Evolutionary conservation across 2,888 invertebrate genomes (phyloP).

Genomic region (Sphecodes monilicornis): DNA sequence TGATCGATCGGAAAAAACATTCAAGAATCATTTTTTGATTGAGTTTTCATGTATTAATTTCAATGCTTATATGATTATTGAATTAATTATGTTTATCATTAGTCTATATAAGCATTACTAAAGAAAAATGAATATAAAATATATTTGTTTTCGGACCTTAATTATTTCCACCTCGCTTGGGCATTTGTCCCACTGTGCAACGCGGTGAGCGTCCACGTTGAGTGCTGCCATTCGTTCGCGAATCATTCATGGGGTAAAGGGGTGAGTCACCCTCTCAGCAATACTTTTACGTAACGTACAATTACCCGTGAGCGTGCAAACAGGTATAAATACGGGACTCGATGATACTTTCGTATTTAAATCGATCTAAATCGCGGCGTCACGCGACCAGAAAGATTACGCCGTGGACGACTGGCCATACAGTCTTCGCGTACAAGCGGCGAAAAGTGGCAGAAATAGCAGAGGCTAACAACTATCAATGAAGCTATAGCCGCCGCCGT

Average conservation of each 20-base stretch:
- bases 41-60: too few species aligned
- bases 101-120: too few species aligned
- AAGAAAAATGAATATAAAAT: too few species aligned
- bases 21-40: too few species aligned
- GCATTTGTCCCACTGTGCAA: neutral
- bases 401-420: neutral
- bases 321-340: constrained; percentile 27
- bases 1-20: too few species aligned
- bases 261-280: neutral
- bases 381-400: constrained; percentile 17
- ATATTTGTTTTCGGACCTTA: too few species aligned
- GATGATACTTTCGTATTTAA: constrained; percentile 31
- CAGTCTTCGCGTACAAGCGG: neutral
- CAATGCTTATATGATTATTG: too few species aligned
- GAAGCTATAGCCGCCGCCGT: constrained; percentile 9
- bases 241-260: neutral
- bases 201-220: neutral
- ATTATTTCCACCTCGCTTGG: neutral
- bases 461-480: constrained; percentile 12
- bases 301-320: constrained; percentile 18
- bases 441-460: constrained; percentile 24
- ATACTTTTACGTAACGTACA: constrained; percentile 10
- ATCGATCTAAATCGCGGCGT: constrained; percentile 26
- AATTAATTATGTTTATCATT: too few species aligned
- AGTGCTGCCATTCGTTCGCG: neutral